A percentile compares a stretch with the other conserved stretches of the same genome.
phyloP scores from a whole-genome alignment of 2,113 vertebrate species.

The Polypterus senegalus region DNA sequence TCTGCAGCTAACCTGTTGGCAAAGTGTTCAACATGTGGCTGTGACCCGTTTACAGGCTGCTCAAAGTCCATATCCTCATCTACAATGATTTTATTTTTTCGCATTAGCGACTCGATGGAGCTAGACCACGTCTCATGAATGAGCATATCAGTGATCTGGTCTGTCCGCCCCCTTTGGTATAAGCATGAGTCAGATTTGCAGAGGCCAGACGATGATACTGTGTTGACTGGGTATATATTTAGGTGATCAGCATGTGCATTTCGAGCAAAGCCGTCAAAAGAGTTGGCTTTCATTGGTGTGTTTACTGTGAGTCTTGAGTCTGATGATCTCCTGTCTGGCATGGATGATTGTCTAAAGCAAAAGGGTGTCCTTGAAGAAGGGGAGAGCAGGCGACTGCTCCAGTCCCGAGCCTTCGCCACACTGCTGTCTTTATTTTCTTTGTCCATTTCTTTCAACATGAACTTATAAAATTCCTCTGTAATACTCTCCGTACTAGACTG shows the following conservation, averaged over 20 bases:
- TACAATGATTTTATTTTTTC: slow-evolving; percentile 86
- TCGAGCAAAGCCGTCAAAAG: slow-evolving; percentile 78
- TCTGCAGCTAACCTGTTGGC: slow-evolving; percentile 58
- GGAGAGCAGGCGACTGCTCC: slow-evolving; percentile 63
- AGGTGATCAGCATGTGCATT: slow-evolving; percentile 60
- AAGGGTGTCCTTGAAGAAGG: slow-evolving; percentile 61
- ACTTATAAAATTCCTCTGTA: slow-evolving; percentile 90
- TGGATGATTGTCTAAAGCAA: slow-evolving; percentile 77
- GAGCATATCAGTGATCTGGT: slow-evolving; percentile 83
- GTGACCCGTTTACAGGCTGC: slow-evolving; percentile 37
- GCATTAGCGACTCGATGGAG: slow-evolving; percentile 90
- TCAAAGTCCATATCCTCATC: slow-evolving; percentile 52
- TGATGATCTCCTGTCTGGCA: slow-evolving; percentile 71
- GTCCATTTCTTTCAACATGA: slow-evolving; percentile 84
- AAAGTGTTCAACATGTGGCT: slow-evolving; percentile 54
- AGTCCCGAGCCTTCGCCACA: slow-evolving; percentile 66
- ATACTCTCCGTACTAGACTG: slow-evolving; percentile 97
- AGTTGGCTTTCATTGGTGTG: slow-evolving; percentile 81
- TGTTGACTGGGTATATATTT: slow-evolving; percentile 52
- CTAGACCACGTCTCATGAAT: slow-evolving; percentile 90
- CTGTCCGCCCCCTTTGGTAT: slow-evolving; percentile 68
- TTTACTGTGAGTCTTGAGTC: slow-evolving; percentile 72
- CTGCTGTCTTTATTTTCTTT: slow-evolving; percentile 67
- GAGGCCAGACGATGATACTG: slow-evolving; percentile 57
- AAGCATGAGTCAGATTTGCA: slow-evolving; percentile 93